Evolutionary conservation across 2,113 vertebrate species (phyloP).

Genomic region (Apeltes quadracus): DNA sequence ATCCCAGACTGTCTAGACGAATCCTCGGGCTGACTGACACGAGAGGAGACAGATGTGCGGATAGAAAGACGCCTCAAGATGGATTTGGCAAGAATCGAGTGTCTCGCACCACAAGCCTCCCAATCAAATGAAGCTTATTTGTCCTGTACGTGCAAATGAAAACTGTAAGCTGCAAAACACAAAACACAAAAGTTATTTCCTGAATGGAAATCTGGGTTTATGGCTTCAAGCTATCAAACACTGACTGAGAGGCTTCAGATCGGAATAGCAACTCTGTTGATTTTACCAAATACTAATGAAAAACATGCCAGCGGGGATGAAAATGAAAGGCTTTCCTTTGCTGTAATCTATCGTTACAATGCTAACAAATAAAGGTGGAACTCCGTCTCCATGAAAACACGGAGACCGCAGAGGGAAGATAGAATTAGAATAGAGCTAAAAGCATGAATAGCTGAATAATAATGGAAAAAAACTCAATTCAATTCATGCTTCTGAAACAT

Average conservation of each 20-base stretch:
- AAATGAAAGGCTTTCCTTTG: neutral
- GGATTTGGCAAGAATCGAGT: constrained; percentile 32
- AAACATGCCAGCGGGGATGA: too few species aligned
- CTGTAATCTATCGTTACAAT: neutral
- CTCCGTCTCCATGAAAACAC: neutral
- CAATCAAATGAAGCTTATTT: constrained; percentile 34
- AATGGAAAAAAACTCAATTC: neutral
- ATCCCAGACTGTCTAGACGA: constrained; percentile 39
- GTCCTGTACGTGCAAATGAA: constrained; percentile 25
- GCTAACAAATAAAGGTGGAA: neutral
- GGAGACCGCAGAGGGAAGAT: neutral
- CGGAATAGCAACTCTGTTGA: neutral
- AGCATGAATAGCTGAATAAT: too few species aligned
- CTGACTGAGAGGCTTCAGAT: neutral
- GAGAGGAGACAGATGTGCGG: constrained; percentile 46
- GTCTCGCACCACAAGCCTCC: constrained; percentile 25
- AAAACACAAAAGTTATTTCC: too few species aligned
- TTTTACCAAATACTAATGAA: too few species aligned
- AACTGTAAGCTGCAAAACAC: constrained; percentile 24
- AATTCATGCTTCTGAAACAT: neutral
- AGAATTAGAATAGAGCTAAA: neutral
- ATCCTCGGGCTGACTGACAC: constrained; percentile 48
- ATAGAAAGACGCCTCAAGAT: constrained; percentile 16
- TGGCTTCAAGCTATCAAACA: constrained; percentile 8
- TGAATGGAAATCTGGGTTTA: constrained; percentile 6